These are phyloP conservation scores for Sinocyclocheilus grahami DNA, from an alignment of 2,113 vertebrate species.

Conservation along the genomic window DNA sequence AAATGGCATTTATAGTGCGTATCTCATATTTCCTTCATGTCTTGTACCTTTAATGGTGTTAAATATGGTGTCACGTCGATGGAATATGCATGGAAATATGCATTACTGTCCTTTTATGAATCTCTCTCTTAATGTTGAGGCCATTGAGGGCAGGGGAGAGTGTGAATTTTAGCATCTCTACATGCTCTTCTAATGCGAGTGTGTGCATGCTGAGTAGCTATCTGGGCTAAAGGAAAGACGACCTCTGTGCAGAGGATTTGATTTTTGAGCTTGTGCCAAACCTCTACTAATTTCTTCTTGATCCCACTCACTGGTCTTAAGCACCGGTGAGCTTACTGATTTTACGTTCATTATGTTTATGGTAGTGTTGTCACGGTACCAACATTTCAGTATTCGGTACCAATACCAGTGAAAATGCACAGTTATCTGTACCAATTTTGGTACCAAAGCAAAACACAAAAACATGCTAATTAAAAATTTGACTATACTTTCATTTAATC, in stretches of 20 bases:
- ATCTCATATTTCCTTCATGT: no score
- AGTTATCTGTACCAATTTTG: no score
- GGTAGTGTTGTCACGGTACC: no score
- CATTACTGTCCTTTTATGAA: not conserved
- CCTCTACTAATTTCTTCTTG: not conserved
- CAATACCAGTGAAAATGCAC: no score
- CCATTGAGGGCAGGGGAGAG: not conserved
- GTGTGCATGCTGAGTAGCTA: constrained; percentile 51
- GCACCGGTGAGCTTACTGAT: not conserved
- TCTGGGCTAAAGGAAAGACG: constrained; percentile 41
- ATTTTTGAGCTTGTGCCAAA: not conserved
- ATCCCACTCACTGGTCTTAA: not conserved
- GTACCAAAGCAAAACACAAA: no score
- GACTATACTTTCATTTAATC: no score
- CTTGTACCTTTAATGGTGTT: no score
- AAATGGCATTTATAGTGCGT: no score
- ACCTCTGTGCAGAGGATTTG: not conserved
- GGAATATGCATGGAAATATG: no score
- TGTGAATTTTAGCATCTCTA: not conserved
- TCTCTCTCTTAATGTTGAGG: not conserved
- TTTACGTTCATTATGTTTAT: not conserved
- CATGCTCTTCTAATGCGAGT: constrained; percentile 7
- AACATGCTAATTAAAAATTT: no score
- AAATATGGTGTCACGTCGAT: no score
- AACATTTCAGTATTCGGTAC: no score